These are phyloP conservation scores for Acanthaster planci DNA, from an alignment of 35 echinoderm and acorn worm genomes.

Conservation along the genomic window DNA sequence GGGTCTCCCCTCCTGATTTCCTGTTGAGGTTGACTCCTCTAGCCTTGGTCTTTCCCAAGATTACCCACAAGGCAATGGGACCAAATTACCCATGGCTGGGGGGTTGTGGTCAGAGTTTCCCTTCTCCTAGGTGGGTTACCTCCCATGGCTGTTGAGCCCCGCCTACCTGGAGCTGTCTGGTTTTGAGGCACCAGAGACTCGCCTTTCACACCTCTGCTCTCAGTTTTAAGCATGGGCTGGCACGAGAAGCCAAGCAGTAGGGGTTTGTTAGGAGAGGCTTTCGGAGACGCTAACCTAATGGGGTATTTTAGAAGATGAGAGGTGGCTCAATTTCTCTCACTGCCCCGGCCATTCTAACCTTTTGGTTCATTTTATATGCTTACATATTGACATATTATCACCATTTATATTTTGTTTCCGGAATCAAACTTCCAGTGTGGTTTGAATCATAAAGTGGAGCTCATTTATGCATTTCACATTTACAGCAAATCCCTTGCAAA, in stretches of 20 bases:
- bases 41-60: too few relatives aligned
- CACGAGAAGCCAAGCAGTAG: constrained; percentile 33
- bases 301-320: constrained; percentile 13
- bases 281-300: constrained; percentile 27
- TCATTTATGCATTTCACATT: too few relatives aligned
- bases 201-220: constrained; percentile 30
- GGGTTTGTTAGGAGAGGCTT: constrained; percentile 37
- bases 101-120: constrained; percentile 9
- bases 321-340: constrained; percentile 15
- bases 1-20: constrained; percentile 38
- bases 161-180: constrained; percentile 9
- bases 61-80: too few relatives aligned
- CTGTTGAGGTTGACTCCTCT: too few relatives aligned
- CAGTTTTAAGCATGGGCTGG: constrained; percentile 15
- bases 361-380: too few relatives aligned
- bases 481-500: too few relatives aligned
- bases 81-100: not conserved
- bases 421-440: too few relatives aligned
- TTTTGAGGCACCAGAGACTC: constrained; percentile 17
- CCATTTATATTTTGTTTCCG: too few relatives aligned
- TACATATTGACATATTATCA: too few relatives aligned
- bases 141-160: constrained; percentile 14
- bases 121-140: constrained; percentile 22
- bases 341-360: constrained; percentile 9
- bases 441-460: too few relatives aligned